Percentiles rank a stretch among this genome's conserved stretches.
phyloP scores from a whole-genome alignment of 2,888 invertebrate genomes.

The Lycaena phlaeas region DNA sequence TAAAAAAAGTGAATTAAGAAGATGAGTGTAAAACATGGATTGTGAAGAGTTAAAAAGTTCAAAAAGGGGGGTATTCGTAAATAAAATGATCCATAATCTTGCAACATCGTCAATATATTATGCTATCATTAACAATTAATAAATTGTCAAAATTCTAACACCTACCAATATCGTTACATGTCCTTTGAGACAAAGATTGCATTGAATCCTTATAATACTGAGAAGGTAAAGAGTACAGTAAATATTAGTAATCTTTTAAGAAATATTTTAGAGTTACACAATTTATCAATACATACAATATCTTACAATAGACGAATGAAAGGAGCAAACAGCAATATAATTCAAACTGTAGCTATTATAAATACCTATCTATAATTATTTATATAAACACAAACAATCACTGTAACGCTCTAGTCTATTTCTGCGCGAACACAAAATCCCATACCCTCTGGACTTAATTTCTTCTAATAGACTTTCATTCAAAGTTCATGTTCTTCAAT shows the following conservation, averaged over 20 bases:
- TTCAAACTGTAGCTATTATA: too few relatives aligned
- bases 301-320: constrained; percentile 48
- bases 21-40: constrained; percentile 51
- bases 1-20: constrained; percentile 35
- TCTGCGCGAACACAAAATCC: too few relatives aligned
- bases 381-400: too few relatives aligned
- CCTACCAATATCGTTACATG: constrained; percentile 40
- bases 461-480: too few relatives aligned
- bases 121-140: constrained; percentile 57
- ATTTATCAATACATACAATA: constrained; percentile 53
- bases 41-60: constrained; percentile 34
- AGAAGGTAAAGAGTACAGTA: constrained; percentile 48
- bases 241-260: constrained; percentile 47
- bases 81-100: constrained; percentile 59
- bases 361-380: too few relatives aligned
- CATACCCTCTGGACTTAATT: too few relatives aligned
- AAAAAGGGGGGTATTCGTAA: constrained; percentile 43
- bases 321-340: constrained; percentile 57
- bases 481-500: too few relatives aligned
- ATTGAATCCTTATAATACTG: constrained; percentile 62
- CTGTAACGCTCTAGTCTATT: too few relatives aligned
- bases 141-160: constrained; percentile 33
- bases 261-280: constrained; percentile 55
- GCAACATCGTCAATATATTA: constrained; percentile 69
- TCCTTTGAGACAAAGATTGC: constrained; percentile 68